phyloP scores from a whole-genome alignment of 2,113 vertebrate species.

The Empidonax alnorum region DNA sequence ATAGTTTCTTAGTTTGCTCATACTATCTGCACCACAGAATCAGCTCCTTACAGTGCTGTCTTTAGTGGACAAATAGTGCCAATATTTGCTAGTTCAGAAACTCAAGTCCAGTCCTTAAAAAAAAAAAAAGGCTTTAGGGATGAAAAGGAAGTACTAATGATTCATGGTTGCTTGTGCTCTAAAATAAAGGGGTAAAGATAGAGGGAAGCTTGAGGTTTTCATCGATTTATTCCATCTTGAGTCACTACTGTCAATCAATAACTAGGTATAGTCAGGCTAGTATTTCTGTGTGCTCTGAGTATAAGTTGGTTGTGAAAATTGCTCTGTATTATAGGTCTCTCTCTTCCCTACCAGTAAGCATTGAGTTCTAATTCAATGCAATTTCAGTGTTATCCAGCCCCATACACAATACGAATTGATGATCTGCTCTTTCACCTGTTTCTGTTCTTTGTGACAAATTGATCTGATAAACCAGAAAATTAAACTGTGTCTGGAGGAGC shows the following conservation, averaged over 20 bases:
- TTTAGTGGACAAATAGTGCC: not conserved
- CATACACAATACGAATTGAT: constrained; percentile 66
- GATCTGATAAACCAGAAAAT: constrained; percentile 73
- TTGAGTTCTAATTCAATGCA: constrained; percentile 57
- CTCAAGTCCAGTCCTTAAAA: not conserved
- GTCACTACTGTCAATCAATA: not conserved
- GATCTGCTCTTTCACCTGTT: constrained; percentile 66
- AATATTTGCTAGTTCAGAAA: not conserved
- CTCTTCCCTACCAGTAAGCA: constrained; percentile 16
- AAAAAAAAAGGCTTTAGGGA: not conserved
- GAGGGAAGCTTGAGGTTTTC: not conserved
- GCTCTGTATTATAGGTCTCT: not conserved
- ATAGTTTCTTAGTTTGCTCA: not conserved
- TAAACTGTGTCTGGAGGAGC: constrained; percentile 62
- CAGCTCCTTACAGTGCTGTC: not conserved
- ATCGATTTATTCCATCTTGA: not conserved
- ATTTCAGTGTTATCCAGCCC: constrained; percentile 54
- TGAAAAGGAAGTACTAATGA: not conserved
- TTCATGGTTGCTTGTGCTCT: constrained; percentile 2
- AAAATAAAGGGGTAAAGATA: constrained; percentile 22
- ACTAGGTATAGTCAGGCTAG: not conserved
- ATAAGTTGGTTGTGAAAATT: constrained; percentile 29
- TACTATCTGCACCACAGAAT: not conserved
- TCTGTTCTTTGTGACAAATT: constrained; percentile 63
- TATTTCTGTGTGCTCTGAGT: not conserved